Evolutionary conservation across 2,888 invertebrate genomes (phyloP).

Genomic region (Julus scanicus): DNA sequence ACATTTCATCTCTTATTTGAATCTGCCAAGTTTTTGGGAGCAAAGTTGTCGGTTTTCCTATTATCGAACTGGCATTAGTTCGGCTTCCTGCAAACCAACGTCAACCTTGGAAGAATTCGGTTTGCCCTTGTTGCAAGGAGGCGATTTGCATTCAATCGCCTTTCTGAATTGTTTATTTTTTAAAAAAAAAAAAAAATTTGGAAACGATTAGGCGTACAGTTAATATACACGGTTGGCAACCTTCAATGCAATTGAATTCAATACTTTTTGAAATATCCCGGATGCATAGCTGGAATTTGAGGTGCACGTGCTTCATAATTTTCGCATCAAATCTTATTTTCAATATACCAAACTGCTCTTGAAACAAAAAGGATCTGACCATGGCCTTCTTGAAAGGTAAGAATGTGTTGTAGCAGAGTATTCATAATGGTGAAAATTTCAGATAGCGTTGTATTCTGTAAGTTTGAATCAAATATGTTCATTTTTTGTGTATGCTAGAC

Average conservation of each 20-base stretch:
- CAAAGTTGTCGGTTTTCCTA: not conserved
- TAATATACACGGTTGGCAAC: not conserved
- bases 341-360: not conserved
- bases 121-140: not conserved
- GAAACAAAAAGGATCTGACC: not conserved
- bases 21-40: not conserved
- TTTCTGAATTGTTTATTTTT: not conserved
- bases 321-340: not conserved
- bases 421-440: not conserved
- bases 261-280: not conserved
- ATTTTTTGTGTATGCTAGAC: too few species aligned
- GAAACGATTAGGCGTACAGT: not conserved
- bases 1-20: not conserved
- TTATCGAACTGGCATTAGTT: not conserved
- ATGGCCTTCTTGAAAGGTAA: not conserved
- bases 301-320: not conserved
- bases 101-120: not conserved
- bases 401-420: not conserved
- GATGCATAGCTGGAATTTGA: not conserved
- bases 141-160: not conserved
- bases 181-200: not conserved
- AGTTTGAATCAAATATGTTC: too few species aligned
- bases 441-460: too few species aligned
- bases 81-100: not conserved
- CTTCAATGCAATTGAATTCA: not conserved